Evolutionary conservation across 2,113 vertebrate genomes (phyloP), one percentile per base, ranked within the genome.

Genomic region (Lipotes vexillifer): DNA sequence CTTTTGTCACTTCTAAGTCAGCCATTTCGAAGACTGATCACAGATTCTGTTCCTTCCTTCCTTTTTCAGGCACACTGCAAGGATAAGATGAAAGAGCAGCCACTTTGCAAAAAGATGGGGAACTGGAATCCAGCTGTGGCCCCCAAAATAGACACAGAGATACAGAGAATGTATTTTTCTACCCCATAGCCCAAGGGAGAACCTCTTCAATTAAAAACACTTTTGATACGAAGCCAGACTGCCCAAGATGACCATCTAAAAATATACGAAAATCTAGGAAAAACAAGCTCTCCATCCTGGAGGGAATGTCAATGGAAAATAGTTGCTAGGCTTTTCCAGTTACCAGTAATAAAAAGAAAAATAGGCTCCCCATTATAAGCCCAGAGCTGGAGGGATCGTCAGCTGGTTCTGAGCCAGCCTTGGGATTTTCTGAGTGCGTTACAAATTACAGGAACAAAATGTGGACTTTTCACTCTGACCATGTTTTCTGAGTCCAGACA

Each of bases 151-250:
- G 66, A 95, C 92, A 57, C 0, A 38, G 82, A 87, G 88, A 97
- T 97, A 98, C 90, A 98, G 95, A 84, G 97, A 95, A 93, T 71
- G 10, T 63, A 94, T 97, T 98, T 98, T 97, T 97, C 74, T 93
- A 93, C 77, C 98, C 52, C 77, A 95, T 97, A 90, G 97, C 92
- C 93, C 72, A 93, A 97, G 85, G 90, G 87, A 98, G 63, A 98
- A 88, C 89, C 66, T 95, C 41, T 90, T 88, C 97, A 74, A 98
- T 95, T 97, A 98, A 98, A 98, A 97, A 93, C 94, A 97, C 92
- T 98, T 98, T 96, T 98, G 96, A 98, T 98, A 97, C 59, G 65
- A 90, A 94, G 95, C 94, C 98, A 98, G 97, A 96, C 66, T 97
- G 90, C 94, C 95, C 57, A 98, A 95, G 75, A 98, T 78, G 77